Evolutionary conservation across 2,113 vertebrate genomes (phyloP).

Genomic region (Propithecus coquereli): DNA sequence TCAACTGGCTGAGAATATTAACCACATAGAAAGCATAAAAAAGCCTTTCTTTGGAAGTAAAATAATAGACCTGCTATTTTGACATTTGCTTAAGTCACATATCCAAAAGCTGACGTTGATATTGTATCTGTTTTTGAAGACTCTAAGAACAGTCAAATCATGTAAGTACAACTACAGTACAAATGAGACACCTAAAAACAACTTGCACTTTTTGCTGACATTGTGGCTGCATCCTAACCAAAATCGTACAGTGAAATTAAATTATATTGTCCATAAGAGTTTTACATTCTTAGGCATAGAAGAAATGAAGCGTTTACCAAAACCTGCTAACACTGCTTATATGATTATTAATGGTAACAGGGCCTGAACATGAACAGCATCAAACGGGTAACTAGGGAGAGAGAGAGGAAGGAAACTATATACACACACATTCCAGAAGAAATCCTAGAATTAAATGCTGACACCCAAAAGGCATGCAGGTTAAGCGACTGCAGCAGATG

Average conservation of each 20-base stretch:
- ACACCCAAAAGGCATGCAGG: constrained; percentile 65
- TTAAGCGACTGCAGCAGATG: constrained; percentile 66
- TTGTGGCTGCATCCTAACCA: constrained; percentile 33
- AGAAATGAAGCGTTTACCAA: constrained; percentile 69
- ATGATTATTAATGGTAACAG: constrained; percentile 55
- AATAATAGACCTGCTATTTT: not conserved
- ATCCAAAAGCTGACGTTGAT: not conserved
- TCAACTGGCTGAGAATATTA: not conserved
- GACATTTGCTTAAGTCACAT: constrained; percentile 15
- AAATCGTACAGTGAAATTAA: constrained; percentile 52
- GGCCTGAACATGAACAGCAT: not conserved
- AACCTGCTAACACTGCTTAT: constrained; percentile 30
- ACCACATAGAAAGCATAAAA: not conserved
- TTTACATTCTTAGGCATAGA: constrained; percentile 45
- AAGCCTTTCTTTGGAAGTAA: constrained; percentile 42
- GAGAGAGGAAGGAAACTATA: not conserved
- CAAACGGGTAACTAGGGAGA: not conserved
- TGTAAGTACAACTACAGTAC: not conserved
- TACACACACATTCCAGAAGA: constrained; percentile 37
- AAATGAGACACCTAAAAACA: not conserved
- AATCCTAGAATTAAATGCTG: constrained; percentile 66
- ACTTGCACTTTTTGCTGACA: constrained; percentile 62
- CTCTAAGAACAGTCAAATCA: constrained; percentile 29
- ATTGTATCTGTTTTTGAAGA: not conserved
- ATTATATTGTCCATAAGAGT: constrained; percentile 55